These are phyloP conservation scores for Merodon equestris DNA, from an alignment of 2,888 invertebrate genomes.

Conservation along the genomic window DNA sequence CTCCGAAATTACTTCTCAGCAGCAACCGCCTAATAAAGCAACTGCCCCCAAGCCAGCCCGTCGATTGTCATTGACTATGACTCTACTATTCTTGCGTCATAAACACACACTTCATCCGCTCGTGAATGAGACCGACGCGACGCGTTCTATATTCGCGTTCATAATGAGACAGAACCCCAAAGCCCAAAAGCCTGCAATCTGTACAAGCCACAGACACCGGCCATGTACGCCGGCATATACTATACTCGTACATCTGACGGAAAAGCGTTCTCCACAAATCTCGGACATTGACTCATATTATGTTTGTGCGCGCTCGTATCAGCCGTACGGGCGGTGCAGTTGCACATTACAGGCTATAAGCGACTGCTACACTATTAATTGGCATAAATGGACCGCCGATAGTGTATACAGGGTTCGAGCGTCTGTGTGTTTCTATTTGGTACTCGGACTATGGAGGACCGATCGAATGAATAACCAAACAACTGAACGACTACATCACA, in stretches of 20 bases:
- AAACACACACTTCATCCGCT: conserved; percentile 35
- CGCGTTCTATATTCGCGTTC: conserved; percentile 58
- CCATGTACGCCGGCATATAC: conserved; percentile 21
- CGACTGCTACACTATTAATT: conserved; percentile 55
- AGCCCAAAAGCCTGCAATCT: conserved; percentile 51
- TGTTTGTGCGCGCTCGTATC: conserved; percentile 5
- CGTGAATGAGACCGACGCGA: conserved; percentile 57
- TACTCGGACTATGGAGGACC: no score
- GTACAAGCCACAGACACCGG: conserved; percentile 46
- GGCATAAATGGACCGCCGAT: conserved; percentile 64
- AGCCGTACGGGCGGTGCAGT: conserved; percentile 8
- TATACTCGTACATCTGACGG: conserved; percentile 54
- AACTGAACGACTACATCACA: no score
- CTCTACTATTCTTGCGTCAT: conserved; percentile 62
- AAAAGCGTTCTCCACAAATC: conserved; percentile 45
- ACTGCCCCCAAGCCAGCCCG: conserved; percentile 1
- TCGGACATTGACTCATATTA: conserved; percentile 66
- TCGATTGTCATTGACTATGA: conserved; percentile 69
- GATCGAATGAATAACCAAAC: no score
- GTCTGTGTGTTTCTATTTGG: conserved; percentile 45
- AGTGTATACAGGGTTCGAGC: conserved; percentile 55
- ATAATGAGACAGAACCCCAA: conserved; percentile 59
- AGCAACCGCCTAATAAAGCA: conserved; percentile 7
- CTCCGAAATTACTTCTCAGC: conserved; percentile 67
- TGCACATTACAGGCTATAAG: conserved; percentile 35